A percentile compares a stretch with the other conserved stretches of the same genome.
phyloP scores from a whole-genome alignment of 2,888 invertebrate species.

The Volucella inanis region DNA sequence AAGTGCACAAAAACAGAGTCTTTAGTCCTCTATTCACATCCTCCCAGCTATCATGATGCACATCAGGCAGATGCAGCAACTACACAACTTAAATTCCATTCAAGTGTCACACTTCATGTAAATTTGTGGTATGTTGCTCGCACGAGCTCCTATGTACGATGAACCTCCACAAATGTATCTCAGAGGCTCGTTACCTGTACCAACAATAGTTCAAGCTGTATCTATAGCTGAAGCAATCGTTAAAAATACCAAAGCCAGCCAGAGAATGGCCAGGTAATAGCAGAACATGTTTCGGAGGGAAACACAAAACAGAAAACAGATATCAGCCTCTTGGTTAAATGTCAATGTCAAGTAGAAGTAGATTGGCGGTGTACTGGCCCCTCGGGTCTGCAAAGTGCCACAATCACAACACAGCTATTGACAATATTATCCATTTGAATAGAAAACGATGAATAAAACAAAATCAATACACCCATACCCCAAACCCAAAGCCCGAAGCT shows the following conservation, averaged over 20 bases:
- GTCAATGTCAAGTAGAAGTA: conserved; percentile 56
- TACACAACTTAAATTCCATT: conserved; percentile 54
- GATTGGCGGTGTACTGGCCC: background rate
- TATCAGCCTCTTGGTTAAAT: conserved; percentile 41
- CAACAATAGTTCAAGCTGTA: background rate
- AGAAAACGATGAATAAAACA: conserved; percentile 27
- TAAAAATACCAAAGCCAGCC: conserved; percentile 5
- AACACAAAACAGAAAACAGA: background rate
- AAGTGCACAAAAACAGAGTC: conserved; percentile 3
- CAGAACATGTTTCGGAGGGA: background rate
- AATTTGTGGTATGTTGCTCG: conserved; percentile 54
- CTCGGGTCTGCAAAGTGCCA: conserved; percentile 42
- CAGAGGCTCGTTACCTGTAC: conserved; percentile 46
- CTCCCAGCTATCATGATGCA: background rate
- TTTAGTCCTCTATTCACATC: background rate
- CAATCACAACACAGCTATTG: background rate
- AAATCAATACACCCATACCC: conserved; percentile 43
- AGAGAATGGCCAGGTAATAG: background rate
- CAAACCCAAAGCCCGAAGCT: no score
- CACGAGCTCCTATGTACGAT: background rate
- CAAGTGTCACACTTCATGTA: conserved; percentile 61
- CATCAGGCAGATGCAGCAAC: conserved; percentile 12
- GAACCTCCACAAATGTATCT: conserved; percentile 20
- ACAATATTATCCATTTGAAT: conserved; percentile 49
- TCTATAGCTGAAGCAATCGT: conserved; percentile 49